phyloP scores from a whole-genome alignment of 2,888 invertebrate genomes.

The Oligia fasciuncula region DNA sequence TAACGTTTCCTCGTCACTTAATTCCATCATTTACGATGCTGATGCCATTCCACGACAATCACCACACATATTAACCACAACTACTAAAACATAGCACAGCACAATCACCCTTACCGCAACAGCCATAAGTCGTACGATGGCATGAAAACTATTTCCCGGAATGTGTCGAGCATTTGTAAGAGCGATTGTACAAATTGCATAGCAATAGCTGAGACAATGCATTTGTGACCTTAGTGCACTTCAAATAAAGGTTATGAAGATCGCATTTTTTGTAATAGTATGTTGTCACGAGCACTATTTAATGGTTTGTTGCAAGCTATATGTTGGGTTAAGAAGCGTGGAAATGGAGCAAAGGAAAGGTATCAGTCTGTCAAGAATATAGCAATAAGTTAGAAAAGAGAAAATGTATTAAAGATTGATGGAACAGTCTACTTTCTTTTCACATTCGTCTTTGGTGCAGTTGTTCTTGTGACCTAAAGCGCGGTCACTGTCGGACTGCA shows the following conservation, averaged over 20 bases:
- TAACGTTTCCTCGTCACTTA: constrained; percentile 72
- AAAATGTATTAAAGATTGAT: constrained; percentile 38
- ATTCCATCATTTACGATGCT: constrained; percentile 72
- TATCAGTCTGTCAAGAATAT: constrained; percentile 4
- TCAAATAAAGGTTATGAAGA: constrained; percentile 30
- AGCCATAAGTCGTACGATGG: constrained; percentile 15
- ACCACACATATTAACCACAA: constrained; percentile 27
- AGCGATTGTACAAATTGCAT: constrained; percentile 24
- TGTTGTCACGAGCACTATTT: constrained; percentile 21
- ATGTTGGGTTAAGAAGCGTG: constrained; percentile 43
- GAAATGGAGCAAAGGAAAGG: constrained; percentile 46
- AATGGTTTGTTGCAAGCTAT: constrained; percentile 46
- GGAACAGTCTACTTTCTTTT: constrained; percentile 15
- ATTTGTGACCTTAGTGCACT: constrained; percentile 38
- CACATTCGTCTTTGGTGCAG: constrained; percentile 4
- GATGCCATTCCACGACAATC: constrained; percentile 58
- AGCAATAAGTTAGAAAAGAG: constrained; percentile 36
- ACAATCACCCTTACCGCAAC: constrained; percentile 4
- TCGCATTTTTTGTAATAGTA: constrained; percentile 2
- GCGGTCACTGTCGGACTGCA: too few species aligned
- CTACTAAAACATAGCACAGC: background rate
- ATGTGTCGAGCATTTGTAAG: constrained; percentile 27
- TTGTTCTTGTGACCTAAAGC: background rate
- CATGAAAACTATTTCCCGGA: constrained; percentile 15
- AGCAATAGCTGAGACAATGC: constrained; percentile 14